A percentile compares a stretch with the other conserved stretches of the same genome.
Evolutionary conservation across 1,140 invertebrate species (phyloP).

Genomic region (Zaprionus davidi): DNA sequence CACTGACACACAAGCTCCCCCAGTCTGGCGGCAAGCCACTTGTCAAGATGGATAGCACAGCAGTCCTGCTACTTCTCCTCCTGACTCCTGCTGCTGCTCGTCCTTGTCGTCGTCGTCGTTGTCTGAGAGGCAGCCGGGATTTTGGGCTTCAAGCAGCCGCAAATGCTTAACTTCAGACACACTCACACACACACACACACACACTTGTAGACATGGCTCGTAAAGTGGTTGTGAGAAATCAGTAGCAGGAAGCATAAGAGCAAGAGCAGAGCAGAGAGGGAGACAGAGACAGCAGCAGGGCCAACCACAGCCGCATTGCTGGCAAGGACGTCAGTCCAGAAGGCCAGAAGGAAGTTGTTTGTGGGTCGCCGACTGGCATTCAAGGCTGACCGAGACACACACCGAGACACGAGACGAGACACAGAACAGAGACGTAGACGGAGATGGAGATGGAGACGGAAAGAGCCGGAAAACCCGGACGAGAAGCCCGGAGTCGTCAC

Average conservation of each 20-base stretch:
- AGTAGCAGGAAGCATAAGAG: conserved; percentile 28
- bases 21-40: conserved; percentile 70
- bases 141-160: conserved; percentile 80
- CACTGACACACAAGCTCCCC: conserved; percentile 12
- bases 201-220: conserved; percentile 10
- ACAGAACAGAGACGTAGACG: no score
- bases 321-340: conserved; percentile 61
- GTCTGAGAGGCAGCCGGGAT: conserved; percentile 62
- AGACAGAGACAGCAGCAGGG: conserved; percentile 11
- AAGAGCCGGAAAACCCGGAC: conserved; percentile 27
- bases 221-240: conserved; percentile 1
- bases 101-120: conserved; percentile 32
- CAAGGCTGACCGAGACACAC: conserved; percentile 50
- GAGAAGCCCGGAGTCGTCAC: neutral
- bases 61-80: conserved; percentile 28
- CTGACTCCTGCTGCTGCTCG: neutral
- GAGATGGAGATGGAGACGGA: conserved; percentile 27
- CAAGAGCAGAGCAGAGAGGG: neutral
- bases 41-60: conserved; percentile 79
- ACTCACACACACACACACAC: conserved; percentile 35
- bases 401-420: conserved; percentile 21
- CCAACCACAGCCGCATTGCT: conserved; percentile 74
- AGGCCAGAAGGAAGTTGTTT: conserved; percentile 77
- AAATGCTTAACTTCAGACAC: conserved; percentile 81
- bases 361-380: conserved; percentile 61